Evolutionary conservation across 2,888 invertebrate species (phyloP).

Genomic region (Neuroscelio doddi): DNA sequence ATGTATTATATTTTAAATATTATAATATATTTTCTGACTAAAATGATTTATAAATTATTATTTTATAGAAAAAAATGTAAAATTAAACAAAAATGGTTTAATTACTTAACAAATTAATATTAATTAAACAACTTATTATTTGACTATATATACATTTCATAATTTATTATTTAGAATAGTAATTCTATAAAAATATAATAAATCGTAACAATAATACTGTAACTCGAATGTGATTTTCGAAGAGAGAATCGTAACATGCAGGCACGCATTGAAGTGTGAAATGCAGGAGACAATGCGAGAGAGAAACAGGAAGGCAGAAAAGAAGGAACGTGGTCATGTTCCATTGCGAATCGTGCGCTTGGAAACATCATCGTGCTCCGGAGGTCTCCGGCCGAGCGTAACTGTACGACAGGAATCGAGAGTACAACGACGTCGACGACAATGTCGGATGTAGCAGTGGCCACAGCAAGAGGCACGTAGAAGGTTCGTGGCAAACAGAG

Average conservation of each 20-base stretch:
- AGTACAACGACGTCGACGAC: constrained; percentile 29
- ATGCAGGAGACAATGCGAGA: constrained; percentile 39
- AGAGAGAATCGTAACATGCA: not conserved
- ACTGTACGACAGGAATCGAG: constrained; percentile 30
- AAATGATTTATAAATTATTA: too few relatives aligned
- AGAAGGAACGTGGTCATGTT: constrained; percentile 33
- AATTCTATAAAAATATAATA: too few relatives aligned
- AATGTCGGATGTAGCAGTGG: constrained; percentile 44
- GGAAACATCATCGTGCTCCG: constrained; percentile 32
- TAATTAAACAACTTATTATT: too few relatives aligned
- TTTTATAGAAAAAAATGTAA: too few relatives aligned
- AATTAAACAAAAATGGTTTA: too few relatives aligned
- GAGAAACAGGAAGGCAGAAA: constrained; percentile 20
- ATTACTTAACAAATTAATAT: too few relatives aligned
- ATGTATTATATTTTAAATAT: too few relatives aligned
- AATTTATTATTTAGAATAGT: too few relatives aligned
- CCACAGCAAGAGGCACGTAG: constrained; percentile 62
- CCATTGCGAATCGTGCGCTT: constrained; percentile 33
- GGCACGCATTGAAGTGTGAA: constrained; percentile 26
- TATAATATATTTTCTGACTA: too few relatives aligned
- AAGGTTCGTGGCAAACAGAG: constrained; percentile 62
- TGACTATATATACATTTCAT: too few relatives aligned
- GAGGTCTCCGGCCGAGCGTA: constrained; percentile 38
- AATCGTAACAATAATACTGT: too few relatives aligned
- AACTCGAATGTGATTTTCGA: too few relatives aligned